Base-by-base conservation (phyloP, 1,140 invertebrate species). In the Nilaparvata lugens region DNA sequence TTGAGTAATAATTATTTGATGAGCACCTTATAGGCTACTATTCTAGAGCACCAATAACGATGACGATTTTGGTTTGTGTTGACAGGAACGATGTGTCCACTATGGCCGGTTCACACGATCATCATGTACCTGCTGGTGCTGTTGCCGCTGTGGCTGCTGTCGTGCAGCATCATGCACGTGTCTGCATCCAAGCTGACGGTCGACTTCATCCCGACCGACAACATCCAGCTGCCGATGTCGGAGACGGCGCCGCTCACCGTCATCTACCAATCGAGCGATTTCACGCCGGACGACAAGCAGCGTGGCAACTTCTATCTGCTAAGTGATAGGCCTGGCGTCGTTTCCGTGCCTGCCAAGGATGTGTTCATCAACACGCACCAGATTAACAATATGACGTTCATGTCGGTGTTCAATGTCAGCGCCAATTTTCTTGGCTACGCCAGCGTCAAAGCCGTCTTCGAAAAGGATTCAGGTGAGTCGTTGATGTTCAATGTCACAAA, bases 391-490 rank as follows among this genome's bases (percentile, higher is more conserved):
- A 75, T 14, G 66, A 75, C 69, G 73, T 81, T 74, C 68, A 64
- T 70, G 9, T 72, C 74, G 5, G 65, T 63, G 2, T 72, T 86
- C 24, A 78, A 79, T 61, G 60, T 85, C 0, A 75, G 74, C 23
- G 85, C 79, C 21, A 74, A 79, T 9, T 87, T 87, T 71, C 69
- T 88, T 43, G 86, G 86, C 67, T 77, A 79, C 62, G 74, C 74
- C 1, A 69, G 73, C 52, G 62, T 77, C 11, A 68, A 66, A 19
- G 56, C 73, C 0, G 51, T 68, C n/a, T 62, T 52, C 28, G 61
- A 68, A 38, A 63, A 61, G 28, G 64, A 66, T 40, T 52, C 56
- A 58, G 56, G 43, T 38, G n/a, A 62, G 9, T 43, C 7, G 7
- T 11, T 6, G 2, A 11, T 35, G 31, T 11, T 35, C 9, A 35